Evolutionary conservation across 2,797 vertebrate genomes (phyloP).

Genomic region (Poeciliopsis infans): DNA sequence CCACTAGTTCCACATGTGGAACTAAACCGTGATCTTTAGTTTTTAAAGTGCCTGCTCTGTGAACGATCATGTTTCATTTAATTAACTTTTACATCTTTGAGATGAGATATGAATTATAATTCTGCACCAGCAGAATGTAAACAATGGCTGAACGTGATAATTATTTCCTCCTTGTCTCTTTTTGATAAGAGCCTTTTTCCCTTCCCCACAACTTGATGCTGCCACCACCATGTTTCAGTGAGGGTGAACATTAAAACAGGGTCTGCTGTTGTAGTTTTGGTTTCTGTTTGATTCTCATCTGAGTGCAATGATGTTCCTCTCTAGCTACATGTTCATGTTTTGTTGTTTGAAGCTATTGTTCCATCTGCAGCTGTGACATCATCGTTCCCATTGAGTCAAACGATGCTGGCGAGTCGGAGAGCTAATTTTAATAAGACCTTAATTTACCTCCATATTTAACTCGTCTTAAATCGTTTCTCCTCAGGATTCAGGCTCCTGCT

Average conservation of each 20-base stretch:
- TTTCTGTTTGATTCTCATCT: background rate
- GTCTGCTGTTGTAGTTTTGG: no score
- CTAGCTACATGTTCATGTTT: background rate
- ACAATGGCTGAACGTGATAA: no score
- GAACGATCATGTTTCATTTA: no score
- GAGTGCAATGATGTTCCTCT: background rate
- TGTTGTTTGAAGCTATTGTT: background rate
- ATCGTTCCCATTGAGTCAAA: background rate
- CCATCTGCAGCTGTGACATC: background rate
- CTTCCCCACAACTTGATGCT: background rate
- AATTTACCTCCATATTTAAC: constrained; percentile 31
- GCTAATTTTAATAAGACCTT: constrained; percentile 28
- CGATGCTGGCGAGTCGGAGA: background rate
- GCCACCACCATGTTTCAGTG: background rate
- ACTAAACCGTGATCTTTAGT: no score
- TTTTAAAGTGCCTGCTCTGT: no score
- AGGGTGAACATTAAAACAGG: background rate
- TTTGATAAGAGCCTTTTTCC: background rate
- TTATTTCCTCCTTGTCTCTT: background rate
- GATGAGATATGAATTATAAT: no score
- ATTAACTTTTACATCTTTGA: no score
- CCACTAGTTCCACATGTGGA: no score
- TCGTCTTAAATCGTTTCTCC: constrained; percentile 28
- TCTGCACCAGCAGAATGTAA: no score
- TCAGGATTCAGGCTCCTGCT: constrained; percentile 8